Evolutionary conservation across 2,113 vertebrate species (phyloP), one percentile per base, ranked within the genome.

Genomic region (Eulacestoma nigropectus): DNA sequence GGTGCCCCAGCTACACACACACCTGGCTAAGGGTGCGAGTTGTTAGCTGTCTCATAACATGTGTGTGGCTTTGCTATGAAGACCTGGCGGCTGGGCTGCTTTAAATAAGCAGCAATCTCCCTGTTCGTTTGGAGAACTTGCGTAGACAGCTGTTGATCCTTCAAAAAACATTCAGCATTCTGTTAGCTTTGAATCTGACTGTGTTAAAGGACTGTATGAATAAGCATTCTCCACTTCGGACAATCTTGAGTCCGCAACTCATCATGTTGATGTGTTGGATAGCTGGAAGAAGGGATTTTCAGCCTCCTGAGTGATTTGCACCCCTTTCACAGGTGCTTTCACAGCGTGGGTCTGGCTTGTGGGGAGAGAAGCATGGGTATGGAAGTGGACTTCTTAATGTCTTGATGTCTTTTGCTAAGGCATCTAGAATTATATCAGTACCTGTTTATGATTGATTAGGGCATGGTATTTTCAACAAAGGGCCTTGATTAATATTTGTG

Each of bases 1-100:
- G 37, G 8, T 75, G 18, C 20, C n/a, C 7, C 12, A 42, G 0
- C 12, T 4, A 14, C 32, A 47, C 4, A 5, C 12, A 5, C 0
- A 0, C n/a, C n/a, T 22, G 16, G 13, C 19, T 47, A 37, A 74
- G 44, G 41, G 41, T 30, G 80, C 30, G 82, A 72, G 16, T 8
- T 84, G 10, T 57, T 57, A 32, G 44, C 14, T 77, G 46, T 26
- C 59, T 74, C 10, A 2, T 42, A 52, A 35, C 13, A 7, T 1
- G 1, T 46, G 7, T 47, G 9, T 56, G 27, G 12, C 30, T 78
- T 84, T 94, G 30, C 60, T 75, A 33, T 67, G 56, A 74, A 68
- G 52, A 60, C 22, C 32, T 72, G 39, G 10, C 18, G 44, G 6
- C 33, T 35, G 44, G 11, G 10, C 19, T 94, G 49, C 19, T 1